Base-by-base conservation (phyloP, 2,888 invertebrate genomes). In the Pseudoips prasinana region DNA sequence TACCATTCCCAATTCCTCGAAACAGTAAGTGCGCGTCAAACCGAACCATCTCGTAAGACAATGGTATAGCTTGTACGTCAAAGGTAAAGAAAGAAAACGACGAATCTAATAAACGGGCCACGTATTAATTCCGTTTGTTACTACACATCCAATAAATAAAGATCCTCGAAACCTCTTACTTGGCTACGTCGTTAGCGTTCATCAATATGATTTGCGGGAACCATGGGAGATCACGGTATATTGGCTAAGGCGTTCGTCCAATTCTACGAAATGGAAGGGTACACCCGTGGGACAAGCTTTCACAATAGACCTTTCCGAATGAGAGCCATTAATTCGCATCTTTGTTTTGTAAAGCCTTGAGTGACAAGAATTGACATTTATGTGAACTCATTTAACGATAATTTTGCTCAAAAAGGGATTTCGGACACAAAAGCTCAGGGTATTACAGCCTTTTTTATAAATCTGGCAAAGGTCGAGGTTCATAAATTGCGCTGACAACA, bases 261-360 rank as follows among this genome's bases (percentile, higher is more conserved):
- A 85, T 86, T 86, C 80, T 73, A 56, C 66, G 73, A 82, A 87
- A 84, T 85, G 85, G 85, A 82, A 84, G 81, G 84, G 79, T 80
- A 73, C 72, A 69, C 86, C 77, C 83, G 52, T 48, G 84, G 83
- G 86, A 80, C 72, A 43, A 56, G 71, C 83, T 73, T 71, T 79
- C 80, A 83, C 81, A 84, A 84, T 83, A 77, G 85, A 77, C 83
- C 81, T 75, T 77, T 70, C 68, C 69, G 79, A 85, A 85, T 82
- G 83, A 80, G 78, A 68, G 66, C 81, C 83, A 86, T 86, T 86
- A 87, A 86, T 84, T 83, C 84, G 73, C 77, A 82, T 85, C 84
- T 85, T 86, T 85, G 85, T 85, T 85, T 85, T 82, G 82, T 81
- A 83, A 80, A 83, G 79, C 75, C 73, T 71, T 63, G 73, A 80